phyloP scores from a whole-genome alignment of 2,113 vertebrate genomes.

The Salvelinus sp. region DNA sequence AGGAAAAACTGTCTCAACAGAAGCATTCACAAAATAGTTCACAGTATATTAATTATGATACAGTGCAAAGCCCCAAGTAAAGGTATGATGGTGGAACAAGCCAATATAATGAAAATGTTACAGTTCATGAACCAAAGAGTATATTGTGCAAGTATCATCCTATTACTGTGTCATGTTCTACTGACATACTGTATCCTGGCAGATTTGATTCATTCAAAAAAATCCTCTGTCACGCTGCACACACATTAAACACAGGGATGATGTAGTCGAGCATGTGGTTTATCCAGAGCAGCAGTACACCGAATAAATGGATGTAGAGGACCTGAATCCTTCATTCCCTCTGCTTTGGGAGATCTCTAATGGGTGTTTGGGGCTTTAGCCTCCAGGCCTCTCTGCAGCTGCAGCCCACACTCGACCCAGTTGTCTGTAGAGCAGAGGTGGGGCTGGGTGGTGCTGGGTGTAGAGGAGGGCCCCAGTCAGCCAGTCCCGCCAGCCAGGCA shows the following conservation, averaged over 20 bases:
- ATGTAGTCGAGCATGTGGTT: slow-evolving; percentile 64
- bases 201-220: too few relatives aligned
- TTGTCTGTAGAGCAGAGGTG: slow-evolving; percentile 5
- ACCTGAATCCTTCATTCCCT: slow-evolving; percentile 37
- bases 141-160: background rate
- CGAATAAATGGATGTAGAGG: slow-evolving; percentile 58
- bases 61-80: background rate
- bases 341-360: slow-evolving; percentile 56
- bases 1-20: background rate
- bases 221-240: background rate
- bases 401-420: slow-evolving; percentile 29
- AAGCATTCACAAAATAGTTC: background rate
- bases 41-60: background rate
- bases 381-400: slow-evolving; percentile 34
- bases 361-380: slow-evolving; percentile 17
- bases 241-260: slow-evolving; percentile 57
- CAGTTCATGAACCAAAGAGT: background rate
- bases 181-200: too few relatives aligned
- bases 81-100: too few relatives aligned
- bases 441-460: slow-evolving; percentile 26
- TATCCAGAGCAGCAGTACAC: slow-evolving; percentile 62
- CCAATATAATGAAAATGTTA: background rate
- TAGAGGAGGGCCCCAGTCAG: slow-evolving; percentile 20
- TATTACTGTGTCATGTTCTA: too few relatives aligned
- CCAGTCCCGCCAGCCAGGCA: slow-evolving; percentile 39